Evolutionary conservation across 2,888 invertebrate species (phyloP), one percentile per base, ranked within the genome.

Genomic region (Patella pellucida): DNA sequence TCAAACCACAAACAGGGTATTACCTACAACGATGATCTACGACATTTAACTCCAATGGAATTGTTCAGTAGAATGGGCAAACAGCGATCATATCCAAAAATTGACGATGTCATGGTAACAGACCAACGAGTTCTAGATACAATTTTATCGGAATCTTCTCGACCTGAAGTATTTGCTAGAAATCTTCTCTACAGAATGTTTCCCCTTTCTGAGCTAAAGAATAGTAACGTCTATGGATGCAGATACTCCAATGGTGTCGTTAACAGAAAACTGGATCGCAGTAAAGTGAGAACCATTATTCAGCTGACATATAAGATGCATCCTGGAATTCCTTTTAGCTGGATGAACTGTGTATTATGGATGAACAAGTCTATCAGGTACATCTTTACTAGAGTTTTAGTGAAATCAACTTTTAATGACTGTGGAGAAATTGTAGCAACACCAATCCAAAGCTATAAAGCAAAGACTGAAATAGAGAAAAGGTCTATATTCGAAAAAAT

Each of bases 111-210:
- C 12, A 23, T 62, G 19, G 1, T 62, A 4, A 62, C 62, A 19
- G 23, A 62, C 11, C 19, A 62, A 23, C 41, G 7, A 41, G 62
- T 62, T 23, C 19, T 62, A 62, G 19, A 62, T 11, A 12, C 19
- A 11, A 62, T 62, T 23, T 23, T 23, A 23, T 23, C 3, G 0
- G 19, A 7, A 19, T 62, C 62, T 12, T 23, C 19, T 12, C 19
- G 12, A 23, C 62, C 62, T 23, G 62, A 62, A 62, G 23, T 62
- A 62, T 62, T 62, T 62, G 62, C 62, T 12, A 62, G 62, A 62
- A 62, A 62, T 62, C 23, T 62, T 11, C 19, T 62, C 19, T 62
- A 62, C 62, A 62, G 62, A 62, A 23, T 62, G 23, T 62, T 62
- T 62, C 19, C 62, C 14, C 19, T 62, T 62, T 9, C 19, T 23